Evolutionary conservation across 2,113 vertebrate genomes (phyloP).

Genomic region (Amia ocellicauda): DNA sequence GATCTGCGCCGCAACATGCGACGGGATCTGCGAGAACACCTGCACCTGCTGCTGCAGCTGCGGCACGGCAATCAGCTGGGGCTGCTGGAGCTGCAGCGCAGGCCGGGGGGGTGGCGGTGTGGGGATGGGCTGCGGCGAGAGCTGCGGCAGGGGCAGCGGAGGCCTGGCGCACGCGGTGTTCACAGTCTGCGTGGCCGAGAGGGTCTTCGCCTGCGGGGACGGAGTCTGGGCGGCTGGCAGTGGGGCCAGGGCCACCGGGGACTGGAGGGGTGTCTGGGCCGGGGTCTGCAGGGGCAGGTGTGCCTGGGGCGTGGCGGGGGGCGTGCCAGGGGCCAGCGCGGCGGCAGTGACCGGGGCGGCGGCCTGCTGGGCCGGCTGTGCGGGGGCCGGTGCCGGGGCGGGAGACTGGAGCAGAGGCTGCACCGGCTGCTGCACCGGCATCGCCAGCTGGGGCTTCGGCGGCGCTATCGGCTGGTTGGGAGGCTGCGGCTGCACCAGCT

Average conservation of each 20-base stretch:
- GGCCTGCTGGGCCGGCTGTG: conserved; percentile 60
- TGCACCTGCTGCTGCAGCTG: conserved; percentile 84
- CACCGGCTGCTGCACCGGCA: conserved; percentile 44
- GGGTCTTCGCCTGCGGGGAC: conserved; percentile 61
- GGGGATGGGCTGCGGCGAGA: conserved; percentile 42
- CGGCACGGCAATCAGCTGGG: conserved; percentile 78
- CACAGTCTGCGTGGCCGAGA: conserved; percentile 53
- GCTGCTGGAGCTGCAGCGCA: conserved; percentile 73
- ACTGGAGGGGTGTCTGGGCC: conserved; percentile 69
- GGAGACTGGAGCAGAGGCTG: conserved; percentile 35
- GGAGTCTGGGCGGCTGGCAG: conserved; percentile 41
- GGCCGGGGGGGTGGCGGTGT: conserved; percentile 50
- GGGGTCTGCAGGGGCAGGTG: conserved; percentile 65
- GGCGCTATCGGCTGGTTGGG: conserved; percentile 31
- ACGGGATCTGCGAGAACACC: conserved; percentile 81
- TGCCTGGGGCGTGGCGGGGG: conserved; percentile 59
- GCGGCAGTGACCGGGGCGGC: conserved; percentile 60
- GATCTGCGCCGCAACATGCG: conserved; percentile 63
- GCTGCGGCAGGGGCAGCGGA: conserved; percentile 44
- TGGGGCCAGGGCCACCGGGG: conserved; percentile 55
- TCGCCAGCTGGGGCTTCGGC: conserved; percentile 47
- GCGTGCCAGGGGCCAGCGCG: conserved; percentile 42
- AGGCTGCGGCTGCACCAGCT: conserved; percentile 40
- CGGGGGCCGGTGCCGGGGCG: conserved; percentile 43
- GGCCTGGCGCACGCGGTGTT: too few species aligned